Evolutionary conservation across 1,140 invertebrate genomes (phyloP).

Genomic region (Mizuhopecten yessoensis): DNA sequence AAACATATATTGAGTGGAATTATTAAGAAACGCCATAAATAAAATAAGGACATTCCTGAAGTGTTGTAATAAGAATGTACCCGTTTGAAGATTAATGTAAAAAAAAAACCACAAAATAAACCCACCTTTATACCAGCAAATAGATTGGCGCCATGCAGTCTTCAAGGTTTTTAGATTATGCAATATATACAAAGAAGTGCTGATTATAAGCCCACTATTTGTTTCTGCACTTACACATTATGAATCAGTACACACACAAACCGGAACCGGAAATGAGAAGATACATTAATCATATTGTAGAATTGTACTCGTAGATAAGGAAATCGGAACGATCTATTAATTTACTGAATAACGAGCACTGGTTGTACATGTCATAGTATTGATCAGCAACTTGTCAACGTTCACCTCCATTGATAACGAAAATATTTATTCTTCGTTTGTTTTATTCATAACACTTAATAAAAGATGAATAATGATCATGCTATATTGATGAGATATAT

Average conservation of each 20-base stretch:
- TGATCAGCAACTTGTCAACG: background rate
- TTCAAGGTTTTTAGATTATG: background rate
- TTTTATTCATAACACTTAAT: background rate
- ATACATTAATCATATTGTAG: slow-evolving; percentile 11
- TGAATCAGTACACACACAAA: no score
- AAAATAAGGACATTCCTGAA: no score
- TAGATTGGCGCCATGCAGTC: background rate
- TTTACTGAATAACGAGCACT: background rate
- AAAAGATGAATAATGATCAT: background rate
- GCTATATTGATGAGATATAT: background rate
- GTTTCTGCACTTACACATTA: no score
- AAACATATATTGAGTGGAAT: no score
- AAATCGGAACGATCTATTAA: background rate
- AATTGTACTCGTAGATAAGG: background rate
- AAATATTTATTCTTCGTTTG: background rate
- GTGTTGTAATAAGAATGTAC: no score
- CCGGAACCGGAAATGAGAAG: slow-evolving; percentile 22
- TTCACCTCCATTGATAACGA: background rate
- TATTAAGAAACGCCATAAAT: no score
- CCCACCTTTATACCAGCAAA: no score
- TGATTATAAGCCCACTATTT: background rate
- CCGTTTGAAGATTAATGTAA: no score
- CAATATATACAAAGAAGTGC: background rate
- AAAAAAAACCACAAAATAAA: background rate
- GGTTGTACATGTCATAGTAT: background rate